phyloP scores from a whole-genome alignment of 1,140 invertebrate species.

The Probaryconus sp. region DNA sequence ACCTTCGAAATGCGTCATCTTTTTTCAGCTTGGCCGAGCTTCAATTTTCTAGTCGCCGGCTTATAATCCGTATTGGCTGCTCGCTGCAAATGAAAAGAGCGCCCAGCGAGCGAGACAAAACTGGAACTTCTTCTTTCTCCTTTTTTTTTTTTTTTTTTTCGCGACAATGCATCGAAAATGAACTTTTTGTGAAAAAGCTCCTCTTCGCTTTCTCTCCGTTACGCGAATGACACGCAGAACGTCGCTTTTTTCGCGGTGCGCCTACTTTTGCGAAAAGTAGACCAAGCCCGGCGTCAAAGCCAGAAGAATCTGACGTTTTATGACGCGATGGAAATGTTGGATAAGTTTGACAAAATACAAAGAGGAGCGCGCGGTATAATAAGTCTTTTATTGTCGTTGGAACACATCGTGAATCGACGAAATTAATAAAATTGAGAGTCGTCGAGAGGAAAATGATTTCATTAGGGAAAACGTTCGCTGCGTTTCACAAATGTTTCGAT shows the following conservation, averaged over 20 bases:
- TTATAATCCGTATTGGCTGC: slow-evolving; percentile 32
- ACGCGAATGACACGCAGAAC: slow-evolving; percentile 37
- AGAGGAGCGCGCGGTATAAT: slow-evolving; percentile 18
- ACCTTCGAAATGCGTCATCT: slow-evolving; percentile 18
- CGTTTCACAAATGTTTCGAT: too few relatives aligned
- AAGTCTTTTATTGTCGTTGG: not conserved
- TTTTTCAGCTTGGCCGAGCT: slow-evolving; percentile 21
- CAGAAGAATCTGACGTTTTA: slow-evolving; percentile 45
- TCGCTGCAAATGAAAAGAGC: slow-evolving; percentile 24
- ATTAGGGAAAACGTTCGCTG: not conserved
- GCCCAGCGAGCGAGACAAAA: slow-evolving; percentile 7
- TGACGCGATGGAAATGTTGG: slow-evolving; percentile 30
- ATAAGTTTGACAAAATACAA: slow-evolving; percentile 47
- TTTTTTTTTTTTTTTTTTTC: too few relatives aligned
- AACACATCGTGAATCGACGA: slow-evolving; percentile 11
- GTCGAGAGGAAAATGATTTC: slow-evolving; percentile 10
- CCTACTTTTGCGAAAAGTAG: slow-evolving; percentile 54
- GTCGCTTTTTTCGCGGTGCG: slow-evolving; percentile 38
- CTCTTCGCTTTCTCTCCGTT: slow-evolving; percentile 16
- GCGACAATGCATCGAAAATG: slow-evolving; percentile 51
- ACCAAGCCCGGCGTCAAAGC: slow-evolving; percentile 51
- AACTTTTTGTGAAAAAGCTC: slow-evolving; percentile 49
- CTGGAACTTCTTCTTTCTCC: slow-evolving; percentile 25
- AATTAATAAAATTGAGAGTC: slow-evolving; percentile 25
- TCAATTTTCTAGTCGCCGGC: slow-evolving; percentile 11